Percentiles rank a stretch among this genome's conserved stretches.
These are phyloP conservation scores for Brenthis hecate DNA, from an alignment of 2,888 invertebrate species.

Conservation along the genomic window DNA sequence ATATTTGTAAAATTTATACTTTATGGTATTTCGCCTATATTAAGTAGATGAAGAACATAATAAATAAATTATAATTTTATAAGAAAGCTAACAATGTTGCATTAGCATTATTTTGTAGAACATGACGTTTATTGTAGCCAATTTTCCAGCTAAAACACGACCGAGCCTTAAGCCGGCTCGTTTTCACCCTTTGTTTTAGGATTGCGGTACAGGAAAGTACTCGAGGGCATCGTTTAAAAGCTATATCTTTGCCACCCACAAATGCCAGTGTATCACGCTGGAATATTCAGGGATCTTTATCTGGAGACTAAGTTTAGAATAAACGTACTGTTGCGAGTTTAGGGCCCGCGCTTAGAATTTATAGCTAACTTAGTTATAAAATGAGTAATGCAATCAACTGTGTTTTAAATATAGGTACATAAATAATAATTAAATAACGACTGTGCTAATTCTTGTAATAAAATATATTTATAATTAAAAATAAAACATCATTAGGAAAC, in stretches of 20 bases:
- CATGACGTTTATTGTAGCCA: background rate
- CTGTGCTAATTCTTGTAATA: too few relatives aligned
- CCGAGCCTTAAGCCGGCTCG: conserved; percentile 29
- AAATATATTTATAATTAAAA: too few relatives aligned
- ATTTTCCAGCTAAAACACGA: conserved; percentile 11
- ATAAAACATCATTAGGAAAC: too few relatives aligned
- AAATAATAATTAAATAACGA: too few relatives aligned
- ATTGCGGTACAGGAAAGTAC: conserved; percentile 27
- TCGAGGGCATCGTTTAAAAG: conserved; percentile 32
- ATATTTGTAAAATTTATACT: too few relatives aligned
- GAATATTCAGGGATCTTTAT: background rate
- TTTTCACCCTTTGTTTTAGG: conserved; percentile 32
- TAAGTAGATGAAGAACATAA: too few relatives aligned
- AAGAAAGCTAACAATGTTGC: too few relatives aligned
- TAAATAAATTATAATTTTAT: too few relatives aligned
- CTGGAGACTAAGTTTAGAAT: background rate
- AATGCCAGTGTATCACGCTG: background rate
- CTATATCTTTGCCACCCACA: conserved; percentile 27
- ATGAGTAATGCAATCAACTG: too few relatives aligned
- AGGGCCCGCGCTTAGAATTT: background rate
- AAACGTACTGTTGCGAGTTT: background rate
- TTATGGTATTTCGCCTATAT: too few relatives aligned
- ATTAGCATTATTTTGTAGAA: too few relatives aligned
- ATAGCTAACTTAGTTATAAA: background rate
- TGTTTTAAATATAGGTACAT: too few relatives aligned